A percentile compares a stretch with the other conserved stretches of the same genome.
phyloP scores from a whole-genome alignment of 2,797 vertebrate species.

The Microhierax caerulescens region DNA sequence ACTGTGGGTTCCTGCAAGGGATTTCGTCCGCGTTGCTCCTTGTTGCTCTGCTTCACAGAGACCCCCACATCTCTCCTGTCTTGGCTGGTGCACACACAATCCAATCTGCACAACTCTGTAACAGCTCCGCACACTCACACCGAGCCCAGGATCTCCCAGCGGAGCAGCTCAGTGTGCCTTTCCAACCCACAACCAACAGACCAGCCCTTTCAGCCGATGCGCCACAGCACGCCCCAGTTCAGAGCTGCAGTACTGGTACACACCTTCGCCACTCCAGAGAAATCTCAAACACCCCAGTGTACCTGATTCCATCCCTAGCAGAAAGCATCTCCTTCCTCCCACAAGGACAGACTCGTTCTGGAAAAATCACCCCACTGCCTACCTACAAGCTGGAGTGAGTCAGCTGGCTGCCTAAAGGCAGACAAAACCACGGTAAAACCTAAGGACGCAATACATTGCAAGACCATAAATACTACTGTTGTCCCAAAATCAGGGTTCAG shows the following conservation, averaged over 20 bases:
- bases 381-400: neutral
- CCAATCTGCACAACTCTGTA: neutral
- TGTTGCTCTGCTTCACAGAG: neutral
- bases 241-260: neutral
- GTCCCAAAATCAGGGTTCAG: too few species aligned
- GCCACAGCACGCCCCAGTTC: neutral
- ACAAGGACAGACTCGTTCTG: neutral
- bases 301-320: neutral
- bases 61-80: neutral
- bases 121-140: neutral
- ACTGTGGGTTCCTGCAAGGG: fast-evolving
- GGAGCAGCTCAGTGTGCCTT: neutral
- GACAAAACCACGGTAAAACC: neutral
- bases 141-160: neutral
- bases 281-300: neutral
- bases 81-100: neutral
- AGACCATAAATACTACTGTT: neutral
- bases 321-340: neutral
- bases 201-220: neutral
- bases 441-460: neutral
- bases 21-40: neutral
- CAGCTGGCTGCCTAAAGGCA: neutral
- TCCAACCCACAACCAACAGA: neutral
- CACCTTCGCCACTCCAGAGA: neutral
- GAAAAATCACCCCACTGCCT: neutral